These are phyloP conservation scores for Macaca nemestrina DNA, from an alignment of 2,113 vertebrate genomes.

Conservation along the genomic window DNA sequence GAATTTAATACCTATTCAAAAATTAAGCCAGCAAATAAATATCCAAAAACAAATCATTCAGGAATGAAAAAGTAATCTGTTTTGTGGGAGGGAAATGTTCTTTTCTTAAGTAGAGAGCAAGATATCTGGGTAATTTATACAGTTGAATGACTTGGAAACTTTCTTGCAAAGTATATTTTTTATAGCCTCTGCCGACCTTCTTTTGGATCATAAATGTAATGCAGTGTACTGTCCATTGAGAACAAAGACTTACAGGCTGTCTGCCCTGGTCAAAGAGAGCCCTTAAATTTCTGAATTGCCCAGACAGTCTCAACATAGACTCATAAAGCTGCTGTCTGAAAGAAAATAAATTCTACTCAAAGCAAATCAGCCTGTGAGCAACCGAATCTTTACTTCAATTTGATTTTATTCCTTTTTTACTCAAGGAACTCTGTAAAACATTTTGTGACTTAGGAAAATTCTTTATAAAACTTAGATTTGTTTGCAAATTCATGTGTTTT, in stretches of 20 bases:
- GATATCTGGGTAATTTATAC: background rate
- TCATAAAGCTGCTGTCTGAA: constrained; percentile 6
- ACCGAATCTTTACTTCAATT: background rate
- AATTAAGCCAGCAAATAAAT: background rate
- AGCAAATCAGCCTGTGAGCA: background rate
- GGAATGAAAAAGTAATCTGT: background rate
- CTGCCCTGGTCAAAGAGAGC: background rate
- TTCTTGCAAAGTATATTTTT: constrained; percentile 50
- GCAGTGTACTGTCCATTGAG: background rate
- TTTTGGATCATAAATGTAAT: background rate
- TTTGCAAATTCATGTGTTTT: background rate
- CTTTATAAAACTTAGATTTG: background rate
- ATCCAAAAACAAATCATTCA: background rate
- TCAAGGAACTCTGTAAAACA: background rate
- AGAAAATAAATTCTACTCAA: background rate
- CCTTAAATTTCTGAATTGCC: background rate
- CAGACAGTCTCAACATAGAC: background rate
- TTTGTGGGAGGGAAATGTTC: background rate
- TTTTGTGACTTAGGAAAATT: background rate
- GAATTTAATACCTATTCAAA: constrained; percentile 6
- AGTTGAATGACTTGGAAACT: constrained; percentile 13
- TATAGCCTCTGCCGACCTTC: background rate
- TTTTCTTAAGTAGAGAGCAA: background rate
- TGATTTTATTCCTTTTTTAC: background rate
- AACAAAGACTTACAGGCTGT: background rate